Evolutionary conservation across 2,113 vertebrate genomes (phyloP).

Genomic region (Hydrochoerus hydrochaeris): DNA sequence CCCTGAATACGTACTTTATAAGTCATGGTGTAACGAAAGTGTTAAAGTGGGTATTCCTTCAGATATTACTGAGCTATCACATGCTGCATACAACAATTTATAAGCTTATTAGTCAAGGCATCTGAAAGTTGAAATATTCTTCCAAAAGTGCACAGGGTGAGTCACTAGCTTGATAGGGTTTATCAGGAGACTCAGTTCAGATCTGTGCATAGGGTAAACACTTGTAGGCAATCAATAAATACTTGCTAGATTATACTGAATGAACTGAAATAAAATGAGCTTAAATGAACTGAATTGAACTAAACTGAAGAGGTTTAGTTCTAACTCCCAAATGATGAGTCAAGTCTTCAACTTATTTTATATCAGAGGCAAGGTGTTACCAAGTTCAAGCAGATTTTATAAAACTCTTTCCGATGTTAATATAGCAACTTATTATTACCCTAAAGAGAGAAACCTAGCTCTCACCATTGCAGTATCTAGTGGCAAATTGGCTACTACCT

Average conservation of each 20-base stretch:
- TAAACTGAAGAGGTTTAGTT: background rate
- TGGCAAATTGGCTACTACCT: background rate
- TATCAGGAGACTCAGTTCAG: background rate
- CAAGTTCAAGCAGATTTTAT: background rate
- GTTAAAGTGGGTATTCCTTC: constrained; percentile 8
- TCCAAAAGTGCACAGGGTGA: background rate
- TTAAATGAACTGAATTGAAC: background rate
- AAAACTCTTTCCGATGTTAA: background rate
- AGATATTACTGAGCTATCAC: background rate
- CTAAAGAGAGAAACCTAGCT: background rate
- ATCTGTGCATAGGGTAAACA: background rate
- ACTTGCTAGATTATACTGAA: background rate
- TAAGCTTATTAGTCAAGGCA: background rate
- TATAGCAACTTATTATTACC: background rate
- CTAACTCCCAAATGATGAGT: background rate
- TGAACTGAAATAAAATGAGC: background rate
- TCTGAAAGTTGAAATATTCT: background rate
- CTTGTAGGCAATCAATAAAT: background rate
- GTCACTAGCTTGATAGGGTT: background rate
- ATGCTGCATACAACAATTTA: background rate
- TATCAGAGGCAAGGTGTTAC: background rate
- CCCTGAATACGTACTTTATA: constrained; percentile 32
- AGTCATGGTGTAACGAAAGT: constrained; percentile 36
- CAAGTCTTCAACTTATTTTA: background rate
- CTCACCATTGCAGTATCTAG: background rate